These are phyloP conservation scores for Cardinalis cardinalis DNA, from an alignment of 2,113 vertebrate species.

Conservation along the genomic window DNA sequence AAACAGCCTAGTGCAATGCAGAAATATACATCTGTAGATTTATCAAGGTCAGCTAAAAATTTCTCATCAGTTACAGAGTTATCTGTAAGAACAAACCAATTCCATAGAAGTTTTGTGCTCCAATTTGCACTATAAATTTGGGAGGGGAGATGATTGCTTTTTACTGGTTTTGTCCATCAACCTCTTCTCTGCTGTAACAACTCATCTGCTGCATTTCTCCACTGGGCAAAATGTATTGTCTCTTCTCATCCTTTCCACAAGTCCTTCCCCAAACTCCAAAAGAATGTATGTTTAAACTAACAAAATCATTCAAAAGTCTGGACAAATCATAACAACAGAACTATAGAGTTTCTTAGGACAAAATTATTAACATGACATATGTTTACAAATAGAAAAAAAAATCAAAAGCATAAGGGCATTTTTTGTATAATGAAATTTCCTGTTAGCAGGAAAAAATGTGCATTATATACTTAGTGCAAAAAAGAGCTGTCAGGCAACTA, in stretches of 20 bases:
- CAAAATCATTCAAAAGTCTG: not conserved
- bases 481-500: not conserved
- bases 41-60: not conserved
- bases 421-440: not conserved
- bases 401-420: not conserved
- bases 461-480: not conserved
- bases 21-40: not conserved
- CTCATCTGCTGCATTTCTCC: not conserved
- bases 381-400: not conserved
- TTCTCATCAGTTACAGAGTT: not conserved
- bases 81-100: not conserved
- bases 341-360: not conserved
- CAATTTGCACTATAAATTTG: not conserved
- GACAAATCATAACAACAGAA: not conserved
- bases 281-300: not conserved
- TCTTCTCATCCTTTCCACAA: not conserved
- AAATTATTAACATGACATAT: not conserved
- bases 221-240: fast-evolving
- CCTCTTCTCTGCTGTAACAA: not conserved
- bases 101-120: not conserved
- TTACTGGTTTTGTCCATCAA: not conserved
- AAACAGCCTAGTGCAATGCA: not conserved
- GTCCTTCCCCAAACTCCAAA: not conserved
- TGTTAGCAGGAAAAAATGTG: not conserved
- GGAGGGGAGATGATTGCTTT: not conserved